Conservation (phyloP, 2,113 vertebrate species). For the Thunnus thynnus region DNA sequence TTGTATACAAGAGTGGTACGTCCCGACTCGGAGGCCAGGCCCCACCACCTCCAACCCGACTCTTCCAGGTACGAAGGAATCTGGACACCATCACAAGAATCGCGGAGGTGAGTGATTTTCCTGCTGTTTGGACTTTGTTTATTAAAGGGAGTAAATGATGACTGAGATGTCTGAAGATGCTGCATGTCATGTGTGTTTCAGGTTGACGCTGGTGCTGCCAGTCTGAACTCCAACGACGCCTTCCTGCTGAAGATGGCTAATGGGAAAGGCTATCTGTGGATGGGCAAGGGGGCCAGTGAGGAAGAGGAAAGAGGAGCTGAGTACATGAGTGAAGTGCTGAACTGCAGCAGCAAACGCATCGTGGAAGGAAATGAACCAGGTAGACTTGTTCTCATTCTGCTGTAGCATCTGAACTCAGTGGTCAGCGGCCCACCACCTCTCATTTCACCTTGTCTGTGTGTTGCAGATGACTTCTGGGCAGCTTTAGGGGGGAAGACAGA, state of each 20-base stretch:
- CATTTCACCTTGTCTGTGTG: background rate
- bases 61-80: conserved; percentile 93
- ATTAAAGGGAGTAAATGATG: background rate
- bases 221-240: conserved; percentile 92
- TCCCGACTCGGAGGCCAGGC: conserved; percentile 86
- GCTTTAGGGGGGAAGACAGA: conserved; percentile 87
- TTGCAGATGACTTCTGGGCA: conserved; percentile 89
- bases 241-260: conserved; percentile 89
- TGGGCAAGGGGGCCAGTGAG: conserved; percentile 89
- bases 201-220: conserved; percentile 87
- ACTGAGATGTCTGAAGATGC: background rate
- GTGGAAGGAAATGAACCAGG: conserved; percentile 90
- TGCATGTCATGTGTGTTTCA: conserved; percentile 52
- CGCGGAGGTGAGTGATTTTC: conserved; percentile 85
- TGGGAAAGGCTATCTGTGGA: conserved; percentile 87
- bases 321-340: conserved; percentile 84
- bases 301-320: conserved; percentile 89
- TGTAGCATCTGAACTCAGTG: too few species aligned
- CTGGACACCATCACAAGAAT: conserved; percentile 90
- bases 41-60: conserved; percentile 77
- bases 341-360: conserved; percentile 80
- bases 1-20: conserved; percentile 92
- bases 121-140: background rate
- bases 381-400: too few species aligned
- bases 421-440: too few species aligned